Base-by-base conservation (phyloP, 2,888 invertebrate genomes). In the Pristionchus maxplancki region DNA sequence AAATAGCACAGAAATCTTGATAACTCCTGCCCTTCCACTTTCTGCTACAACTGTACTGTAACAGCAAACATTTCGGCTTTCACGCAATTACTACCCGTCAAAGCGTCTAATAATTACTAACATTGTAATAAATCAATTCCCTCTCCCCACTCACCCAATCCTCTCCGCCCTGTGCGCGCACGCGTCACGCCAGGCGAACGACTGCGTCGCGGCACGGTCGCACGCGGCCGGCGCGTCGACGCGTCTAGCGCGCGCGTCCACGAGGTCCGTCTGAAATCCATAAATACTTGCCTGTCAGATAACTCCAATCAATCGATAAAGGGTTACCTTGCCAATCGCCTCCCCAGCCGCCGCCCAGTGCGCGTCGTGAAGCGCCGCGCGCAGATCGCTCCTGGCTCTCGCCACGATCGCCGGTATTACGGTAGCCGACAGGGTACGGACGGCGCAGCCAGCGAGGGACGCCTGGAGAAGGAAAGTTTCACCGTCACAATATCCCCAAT, bases 181-280 rank as follows among this genome's bases (percentile, higher is more conserved):
- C 53, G 31, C 82, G 31, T 83, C 82, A 6, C 28, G 24, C 82
- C 82, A 83, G 0, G 82, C 82, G 82, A 83, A 83, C 24, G 82
- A 44, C 53, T 53, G 82, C 11, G 13, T 11, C 3, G 53, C 53
- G 0, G 17, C 82, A 15, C 20, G 2, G 17, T 50, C 50, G 34
- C 82, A 83, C 53, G 34, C 28, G 31, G 82, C 53, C 17, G 82
- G 37, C 82, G 13, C 34, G 44, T 83, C 53, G 15, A 53, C 50
- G 8, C 53, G 82, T 8, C 82, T 53, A 5, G 34, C 20, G 13
- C 78, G 9, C 13, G 6, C 6, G 44, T 48, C n/a, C 44, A 13
- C 44, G 28, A 78, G 44, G 5, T 78, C 44, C 44, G n/a, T 13
- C 78, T 78, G 78, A 9, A 48, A 78, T 48, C 31, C 17, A 31